Base-by-base conservation (phyloP, 1,140 invertebrate genomes). In the Drosophila burlai region DNA sequence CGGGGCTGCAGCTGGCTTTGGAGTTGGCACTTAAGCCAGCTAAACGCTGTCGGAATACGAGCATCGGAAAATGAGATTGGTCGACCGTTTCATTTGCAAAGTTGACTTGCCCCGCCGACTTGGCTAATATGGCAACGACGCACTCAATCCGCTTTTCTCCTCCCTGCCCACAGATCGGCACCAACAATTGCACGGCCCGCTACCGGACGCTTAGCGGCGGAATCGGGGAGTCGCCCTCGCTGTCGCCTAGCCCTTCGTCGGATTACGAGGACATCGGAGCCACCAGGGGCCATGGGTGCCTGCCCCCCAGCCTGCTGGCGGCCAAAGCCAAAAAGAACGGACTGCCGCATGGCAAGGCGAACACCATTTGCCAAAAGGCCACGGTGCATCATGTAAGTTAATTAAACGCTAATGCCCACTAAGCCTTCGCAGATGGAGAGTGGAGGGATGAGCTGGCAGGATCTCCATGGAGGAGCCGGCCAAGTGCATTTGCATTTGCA, bases 311-410 rank as follows among this genome's bases (percentile, higher is more conserved):
- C 66, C 72, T 90, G 60, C 65, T 90, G 54, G 79, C 79, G 16
- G 86, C 82, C 10, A 93, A 93, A 76, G 83, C 73, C 67, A 93
- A 93, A 87, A 93, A 93, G 86, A 93, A 93, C 65, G 92, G 92
- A 16, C 42, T 91, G 50, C 84, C 91, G 29, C 92, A 92, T 59
- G 68, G 68, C 71, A 93, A 93, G 91, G 91, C 89, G 78, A 93
- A 92, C 54, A 93, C 91, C 40, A 93, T 93, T 77, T 93, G 92
- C 66, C 92, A 93, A 72, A 93, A 93, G 74, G 92, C 92, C 60
- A 93, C 92, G 60, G 92, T 93, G 75, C 92, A 93, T 92, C 92
- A 93, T 81, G 92, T 93, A 93, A 93, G 92, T 92, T 83, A 81
- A 93, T 91, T 91, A 91, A 87, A 79, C 77, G 62, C 67, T 73